These are phyloP conservation scores for Andrena flavipes DNA, from an alignment of 2,888 invertebrate genomes.

Conservation along the genomic window DNA sequence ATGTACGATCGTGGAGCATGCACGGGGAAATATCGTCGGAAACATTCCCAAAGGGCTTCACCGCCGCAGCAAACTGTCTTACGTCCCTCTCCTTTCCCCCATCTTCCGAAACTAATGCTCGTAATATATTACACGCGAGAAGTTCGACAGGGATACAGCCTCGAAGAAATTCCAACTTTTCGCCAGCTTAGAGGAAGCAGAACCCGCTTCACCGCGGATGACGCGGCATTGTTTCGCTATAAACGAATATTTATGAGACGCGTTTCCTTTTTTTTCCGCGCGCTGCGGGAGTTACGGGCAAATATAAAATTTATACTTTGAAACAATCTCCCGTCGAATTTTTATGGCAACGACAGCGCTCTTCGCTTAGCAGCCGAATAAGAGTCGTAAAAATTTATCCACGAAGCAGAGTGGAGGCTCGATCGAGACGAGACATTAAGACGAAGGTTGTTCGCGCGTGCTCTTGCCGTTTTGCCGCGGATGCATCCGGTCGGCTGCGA, in stretches of 20 bases:
- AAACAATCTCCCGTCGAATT: conserved; percentile 4
- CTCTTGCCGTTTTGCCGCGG: neutral
- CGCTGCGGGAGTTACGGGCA: neutral
- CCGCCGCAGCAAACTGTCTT: neutral
- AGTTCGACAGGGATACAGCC: neutral
- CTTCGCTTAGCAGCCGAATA: neutral
- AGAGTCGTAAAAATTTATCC: neutral
- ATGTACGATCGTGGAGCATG: conserved; percentile 13
- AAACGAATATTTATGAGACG: conserved; percentile 31
- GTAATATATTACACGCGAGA: neutral
- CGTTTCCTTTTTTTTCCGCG: neutral
- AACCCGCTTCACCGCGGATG: conserved; percentile 3
- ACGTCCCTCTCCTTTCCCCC: neutral
- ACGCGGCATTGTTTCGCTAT: conserved; percentile 38
- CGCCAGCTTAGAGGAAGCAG: neutral
- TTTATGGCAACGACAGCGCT: conserved; percentile 3
- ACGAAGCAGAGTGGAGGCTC: neutral
- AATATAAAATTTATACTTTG: conserved; percentile 13
- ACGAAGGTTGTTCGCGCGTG: neutral
- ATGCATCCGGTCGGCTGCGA: neutral
- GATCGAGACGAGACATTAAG: neutral
- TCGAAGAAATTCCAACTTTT: conserved; percentile 18
- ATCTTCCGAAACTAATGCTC: conserved; percentile 4
- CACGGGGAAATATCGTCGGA: conserved; percentile 23
- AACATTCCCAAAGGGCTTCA: conserved; percentile 24